phyloP scores from a whole-genome alignment of 2,888 invertebrate genomes.

The Liodrosophila aerea region DNA sequence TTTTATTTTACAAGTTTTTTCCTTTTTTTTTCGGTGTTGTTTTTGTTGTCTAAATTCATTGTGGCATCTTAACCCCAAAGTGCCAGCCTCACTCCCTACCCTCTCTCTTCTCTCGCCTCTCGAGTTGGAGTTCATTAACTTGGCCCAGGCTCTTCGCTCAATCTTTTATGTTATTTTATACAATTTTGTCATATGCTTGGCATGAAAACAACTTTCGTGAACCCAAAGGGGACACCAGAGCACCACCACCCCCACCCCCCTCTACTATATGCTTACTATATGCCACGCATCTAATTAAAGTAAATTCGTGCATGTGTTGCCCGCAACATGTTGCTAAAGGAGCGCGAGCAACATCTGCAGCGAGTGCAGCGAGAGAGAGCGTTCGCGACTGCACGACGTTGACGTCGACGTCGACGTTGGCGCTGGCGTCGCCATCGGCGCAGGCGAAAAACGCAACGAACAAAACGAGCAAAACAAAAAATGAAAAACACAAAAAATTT shows the following conservation, averaged over 20 bases:
- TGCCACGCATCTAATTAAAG: slow-evolving; percentile 54
- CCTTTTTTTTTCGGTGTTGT: no score
- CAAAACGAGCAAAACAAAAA: slow-evolving; percentile 77
- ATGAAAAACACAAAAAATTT: slow-evolving; percentile 49
- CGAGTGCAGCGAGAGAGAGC: slow-evolving; percentile 15
- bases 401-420: slow-evolving; percentile 4
- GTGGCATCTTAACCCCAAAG: no score
- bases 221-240: no score
- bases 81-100: neutral
- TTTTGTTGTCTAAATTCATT: no score
- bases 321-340: slow-evolving; percentile 73
- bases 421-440: slow-evolving; percentile 11
- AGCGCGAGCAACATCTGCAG: slow-evolving; percentile 24
- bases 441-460: slow-evolving; percentile 68
- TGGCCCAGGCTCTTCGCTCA: slow-evolving; percentile 6
- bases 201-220: slow-evolving; percentile 21
- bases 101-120: neutral
- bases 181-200: slow-evolving; percentile 16
- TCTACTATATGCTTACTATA: neutral
- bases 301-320: slow-evolving; percentile 41
- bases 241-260: neutral
- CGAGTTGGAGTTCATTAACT: slow-evolving; percentile 47
- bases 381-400: slow-evolving; percentile 3
- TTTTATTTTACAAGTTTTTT: slow-evolving; percentile 30
- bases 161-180: neutral